Evolutionary conservation across 2,888 invertebrate species (phyloP), one percentile per base, ranked within the genome.

Genomic region (Lepidochitona cinerea): DNA sequence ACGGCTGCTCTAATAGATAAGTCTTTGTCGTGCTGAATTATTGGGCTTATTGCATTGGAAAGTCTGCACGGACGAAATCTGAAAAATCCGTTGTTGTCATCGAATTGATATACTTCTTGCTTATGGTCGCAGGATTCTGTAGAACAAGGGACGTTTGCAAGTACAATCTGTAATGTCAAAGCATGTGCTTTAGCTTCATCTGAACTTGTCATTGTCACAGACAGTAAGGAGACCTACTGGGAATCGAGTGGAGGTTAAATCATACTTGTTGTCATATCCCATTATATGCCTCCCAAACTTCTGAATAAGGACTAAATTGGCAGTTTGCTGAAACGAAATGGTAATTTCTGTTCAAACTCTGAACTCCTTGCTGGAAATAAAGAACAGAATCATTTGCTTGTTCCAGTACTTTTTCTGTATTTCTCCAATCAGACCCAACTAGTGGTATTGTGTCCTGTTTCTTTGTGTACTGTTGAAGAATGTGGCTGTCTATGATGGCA

Each of bases 11-110:
- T 35, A 26, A 49, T 72, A 6, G 72, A 23, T 29, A 4, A 7
- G 23, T 49, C 52, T 35, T 72, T 72, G 52, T 72, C 72, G 52
- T 72, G 72, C 41, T 72, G 72, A 23, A 72, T 52, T 18, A 14
- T 68, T 53, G 72, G 72, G 14, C 29, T 67, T 14, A 72, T 41
- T 14, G 72, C 37, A 4, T 67, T 26, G 14, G 4, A 23, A 18
- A 29, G 5, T 26, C 64, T 0, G 33, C 72, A 72, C 2, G 37
- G 52, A 18, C 66, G 14, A 7, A 67, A 32, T 5, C 18, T 5
- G 33, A 72, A 49, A 33, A 72, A 72, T 12, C 67, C 72, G 49
- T 67, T 72, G 7, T 26, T 9, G 18, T 72, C 72, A 68, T 72
- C 32, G 41, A 72, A 67, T 23, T 68, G 37, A 33, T 32, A 41